Conservation (phyloP, 2,113 vertebrate genomes). For the Brevimyrus niger region DNA sequence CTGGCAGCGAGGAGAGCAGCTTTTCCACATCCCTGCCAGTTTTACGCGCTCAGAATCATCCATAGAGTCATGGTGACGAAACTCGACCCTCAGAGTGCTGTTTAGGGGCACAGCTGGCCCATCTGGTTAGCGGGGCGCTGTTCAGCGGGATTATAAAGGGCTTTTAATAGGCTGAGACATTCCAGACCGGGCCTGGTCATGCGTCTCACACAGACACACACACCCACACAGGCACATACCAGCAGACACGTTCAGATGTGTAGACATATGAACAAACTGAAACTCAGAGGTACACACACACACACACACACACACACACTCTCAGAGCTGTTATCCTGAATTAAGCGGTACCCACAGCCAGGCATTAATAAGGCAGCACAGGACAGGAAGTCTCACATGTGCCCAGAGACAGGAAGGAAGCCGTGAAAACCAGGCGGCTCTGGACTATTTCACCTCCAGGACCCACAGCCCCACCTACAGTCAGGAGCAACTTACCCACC, state of each 20-base stretch:
- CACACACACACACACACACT: background rate
- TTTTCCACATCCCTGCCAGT: background rate
- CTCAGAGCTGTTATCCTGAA: background rate
- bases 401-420: conserved; percentile 14
- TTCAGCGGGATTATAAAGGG: background rate
- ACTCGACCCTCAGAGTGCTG: background rate
- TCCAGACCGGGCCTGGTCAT: background rate
- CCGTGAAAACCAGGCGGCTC: background rate
- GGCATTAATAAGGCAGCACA: background rate
- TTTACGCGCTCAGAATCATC: background rate
- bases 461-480: background rate
- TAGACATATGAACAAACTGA: background rate
- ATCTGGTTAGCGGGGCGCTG: background rate
- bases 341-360: background rate
- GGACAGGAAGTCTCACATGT: conserved; percentile 6
- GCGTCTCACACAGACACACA: background rate
- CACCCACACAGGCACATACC: background rate
- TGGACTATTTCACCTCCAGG: conserved; percentile 17
- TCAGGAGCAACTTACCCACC: background rate
- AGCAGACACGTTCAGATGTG: background rate
- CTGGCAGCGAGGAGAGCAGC: background rate
- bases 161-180: conserved; percentile 10
- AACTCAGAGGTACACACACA: background rate
- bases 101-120: background rate
- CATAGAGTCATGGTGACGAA: background rate